Conservation (phyloP, 64 coral and sea anemone species). For the Stichodactyla mertensii region DNA sequence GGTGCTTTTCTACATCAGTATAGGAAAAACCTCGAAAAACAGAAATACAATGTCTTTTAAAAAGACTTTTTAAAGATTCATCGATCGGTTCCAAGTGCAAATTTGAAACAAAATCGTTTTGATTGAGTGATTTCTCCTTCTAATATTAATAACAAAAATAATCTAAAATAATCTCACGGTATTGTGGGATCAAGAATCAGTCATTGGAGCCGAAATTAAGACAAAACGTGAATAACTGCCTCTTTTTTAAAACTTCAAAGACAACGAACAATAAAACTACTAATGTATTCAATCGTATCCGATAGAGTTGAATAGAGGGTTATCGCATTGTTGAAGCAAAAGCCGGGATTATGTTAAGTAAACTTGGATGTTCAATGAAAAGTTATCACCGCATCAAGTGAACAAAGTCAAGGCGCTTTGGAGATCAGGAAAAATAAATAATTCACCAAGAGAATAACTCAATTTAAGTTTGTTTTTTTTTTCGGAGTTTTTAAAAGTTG, state of each 20-base stretch:
- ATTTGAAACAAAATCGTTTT: not conserved
- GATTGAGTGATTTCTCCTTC: not conserved
- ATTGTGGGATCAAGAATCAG: not conserved
- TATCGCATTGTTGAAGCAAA: not conserved
- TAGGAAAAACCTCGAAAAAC: too few relatives aligned
- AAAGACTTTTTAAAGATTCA: too few relatives aligned
- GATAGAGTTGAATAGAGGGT: not conserved
- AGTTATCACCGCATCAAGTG: not conserved
- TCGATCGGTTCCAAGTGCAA: not conserved
- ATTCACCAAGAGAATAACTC: too few relatives aligned
- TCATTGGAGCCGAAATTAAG: not conserved
- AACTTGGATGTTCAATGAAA: not conserved
- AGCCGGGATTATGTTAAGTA: slow-evolving; percentile 5
- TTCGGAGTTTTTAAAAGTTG: not conserved
- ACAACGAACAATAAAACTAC: not conserved
- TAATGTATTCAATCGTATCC: not conserved
- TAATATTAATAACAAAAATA: not conserved
- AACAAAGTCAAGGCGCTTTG: not conserved
- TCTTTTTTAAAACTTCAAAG: not conserved
- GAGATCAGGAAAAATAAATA: not conserved
- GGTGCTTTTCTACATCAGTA: too few relatives aligned
- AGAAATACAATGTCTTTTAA: too few relatives aligned
- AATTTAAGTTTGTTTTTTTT: not conserved
- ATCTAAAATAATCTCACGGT: not conserved
- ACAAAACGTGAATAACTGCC: not conserved